Evolutionary conservation across 2,888 invertebrate species (phyloP), one percentile per base, ranked within the genome.

Genomic region (Malthinus seriepunctatus): DNA sequence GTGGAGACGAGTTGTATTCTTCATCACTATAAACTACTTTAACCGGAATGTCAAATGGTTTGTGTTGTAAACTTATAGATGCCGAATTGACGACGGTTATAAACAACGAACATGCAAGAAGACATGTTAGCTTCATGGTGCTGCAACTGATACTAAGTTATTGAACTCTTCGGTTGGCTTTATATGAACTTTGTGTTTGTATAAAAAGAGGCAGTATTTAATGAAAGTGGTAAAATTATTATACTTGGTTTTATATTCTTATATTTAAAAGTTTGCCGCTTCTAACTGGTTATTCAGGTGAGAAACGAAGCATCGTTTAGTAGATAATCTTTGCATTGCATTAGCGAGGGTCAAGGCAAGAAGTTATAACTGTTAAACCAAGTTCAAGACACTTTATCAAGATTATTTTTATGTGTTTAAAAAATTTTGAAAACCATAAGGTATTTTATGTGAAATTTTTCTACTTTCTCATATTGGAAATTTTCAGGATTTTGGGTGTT

Each of bases 161-260:
- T 72, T 76, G 74, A 76, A 75, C 75, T 73, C 73, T 69, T 62
- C 54, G 63, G 64, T 65, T 66, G 74, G 72, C 75, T 77, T 77
- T 77, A 77, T 77, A 77, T 66, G 67, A 65, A 63, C 58, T 66
- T 70, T 69, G 67, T 68, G 66, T 63, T 65, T 66, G 67, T 63
- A 63, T 64, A 63, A 63, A 64, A 58, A 59, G 55, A 63, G 55
- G 48, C 65, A 63, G 51, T 46, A 60, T 63, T 48, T 37, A 38
- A 55, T 51, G 54, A 14, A 63, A 67, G 65, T 64, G 67, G 66
- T 47, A 31, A 32, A n/a, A 14, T 33, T 23, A 51, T 47, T 60
- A 52, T 56, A 32, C 47, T 33, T 35, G 10, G 15, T 42, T 53
- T 49, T 44, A 33, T 45, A 14, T 23, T 39, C 31, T n/a, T 12